A percentile compares a stretch with the other conserved stretches of the same genome.
These are phyloP conservation scores for Olivierus martensii DNA, from an alignment of 1,140 invertebrate genomes.

Conservation along the genomic window DNA sequence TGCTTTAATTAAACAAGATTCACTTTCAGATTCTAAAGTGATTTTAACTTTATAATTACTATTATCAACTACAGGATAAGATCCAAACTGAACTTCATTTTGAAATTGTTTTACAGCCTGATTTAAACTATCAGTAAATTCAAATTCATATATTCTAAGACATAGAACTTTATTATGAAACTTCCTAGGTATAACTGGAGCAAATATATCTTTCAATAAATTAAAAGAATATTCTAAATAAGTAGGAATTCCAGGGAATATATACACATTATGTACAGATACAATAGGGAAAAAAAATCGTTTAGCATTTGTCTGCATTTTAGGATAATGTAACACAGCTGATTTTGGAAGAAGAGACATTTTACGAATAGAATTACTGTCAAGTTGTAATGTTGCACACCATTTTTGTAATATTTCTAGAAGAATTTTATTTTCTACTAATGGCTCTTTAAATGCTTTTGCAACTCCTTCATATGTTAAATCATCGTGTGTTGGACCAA, in stretches of 20 bases:
- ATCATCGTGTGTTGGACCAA: slow-evolving; percentile 76
- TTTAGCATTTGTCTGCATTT: background rate
- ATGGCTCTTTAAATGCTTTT: slow-evolving; percentile 47
- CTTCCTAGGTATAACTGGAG: slow-evolving; percentile 24
- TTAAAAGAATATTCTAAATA: slow-evolving; percentile 46
- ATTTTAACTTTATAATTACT: slow-evolving; percentile 37
- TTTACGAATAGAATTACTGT: slow-evolving; percentile 32
- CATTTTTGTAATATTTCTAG: slow-evolving; percentile 39
- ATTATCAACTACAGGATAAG: slow-evolving; percentile 46
- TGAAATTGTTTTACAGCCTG: slow-evolving; percentile 37
- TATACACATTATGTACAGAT: slow-evolving; percentile 51
- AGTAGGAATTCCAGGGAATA: slow-evolving; percentile 61
- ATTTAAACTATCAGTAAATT: slow-evolving; percentile 39
- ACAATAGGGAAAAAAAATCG: slow-evolving; percentile 45
- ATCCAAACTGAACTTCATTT: slow-evolving; percentile 44
- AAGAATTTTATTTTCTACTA: slow-evolving; percentile 43
- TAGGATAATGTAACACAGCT: slow-evolving; percentile 20
- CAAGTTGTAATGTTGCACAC: slow-evolving; percentile 23
- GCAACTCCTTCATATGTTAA: slow-evolving; percentile 64
- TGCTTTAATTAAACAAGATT: slow-evolving; percentile 25
- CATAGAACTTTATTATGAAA: slow-evolving; percentile 35
- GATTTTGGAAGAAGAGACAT: slow-evolving; percentile 37
- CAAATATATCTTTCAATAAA: slow-evolving; percentile 31
- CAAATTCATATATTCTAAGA: slow-evolving; percentile 41
- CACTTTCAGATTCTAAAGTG: slow-evolving; percentile 30